Evolutionary conservation across 2,888 invertebrate genomes (phyloP).

Genomic region (Serripes groenlandicus): DNA sequence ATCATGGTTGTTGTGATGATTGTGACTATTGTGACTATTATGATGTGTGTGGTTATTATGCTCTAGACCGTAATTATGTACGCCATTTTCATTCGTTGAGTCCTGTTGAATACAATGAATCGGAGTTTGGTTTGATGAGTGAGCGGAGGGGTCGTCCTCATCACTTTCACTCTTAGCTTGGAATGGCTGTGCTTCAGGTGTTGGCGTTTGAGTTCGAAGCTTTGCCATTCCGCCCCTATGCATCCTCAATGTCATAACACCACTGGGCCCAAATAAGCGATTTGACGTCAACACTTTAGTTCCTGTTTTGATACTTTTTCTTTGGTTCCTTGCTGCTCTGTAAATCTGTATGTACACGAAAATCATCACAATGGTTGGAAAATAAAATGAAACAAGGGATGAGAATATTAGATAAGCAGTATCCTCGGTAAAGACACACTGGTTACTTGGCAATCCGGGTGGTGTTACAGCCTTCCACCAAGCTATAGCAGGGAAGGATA

Average conservation of each 20-base stretch:
- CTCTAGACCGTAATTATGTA: constrained; percentile 23
- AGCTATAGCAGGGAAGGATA: constrained; percentile 98
- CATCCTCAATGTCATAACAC: constrained; percentile 93
- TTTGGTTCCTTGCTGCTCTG: constrained; percentile 96
- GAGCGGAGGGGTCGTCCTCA: constrained; percentile 58
- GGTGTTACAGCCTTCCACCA: constrained; percentile 88
- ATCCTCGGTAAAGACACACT: constrained; percentile 98
- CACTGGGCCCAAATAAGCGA: constrained; percentile 89
- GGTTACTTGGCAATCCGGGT: constrained; percentile 65
- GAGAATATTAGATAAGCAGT: constrained; percentile 98
- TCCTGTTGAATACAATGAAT: constrained; percentile 27
- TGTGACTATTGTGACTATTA: not conserved
- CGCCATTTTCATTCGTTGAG: constrained; percentile 8
- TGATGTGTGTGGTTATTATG: not conserved
- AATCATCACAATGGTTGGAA: constrained; percentile 98
- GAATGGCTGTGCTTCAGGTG: constrained; percentile 69
- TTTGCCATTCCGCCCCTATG: constrained; percentile 93
- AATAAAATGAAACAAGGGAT: constrained; percentile 98
- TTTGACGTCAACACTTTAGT: constrained; percentile 89
- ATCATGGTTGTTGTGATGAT: constrained; percentile 34
- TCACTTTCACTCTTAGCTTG: constrained; percentile 77
- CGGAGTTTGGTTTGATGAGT: constrained; percentile 33
- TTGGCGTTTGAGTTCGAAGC: constrained; percentile 66
- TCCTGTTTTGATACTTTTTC: constrained; percentile 95
- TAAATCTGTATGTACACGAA: constrained; percentile 99